Evolutionary conservation across 2,888 invertebrate genomes (phyloP), one percentile per base, ranked within the genome.

Genomic region (Conistra vaccinii): DNA sequence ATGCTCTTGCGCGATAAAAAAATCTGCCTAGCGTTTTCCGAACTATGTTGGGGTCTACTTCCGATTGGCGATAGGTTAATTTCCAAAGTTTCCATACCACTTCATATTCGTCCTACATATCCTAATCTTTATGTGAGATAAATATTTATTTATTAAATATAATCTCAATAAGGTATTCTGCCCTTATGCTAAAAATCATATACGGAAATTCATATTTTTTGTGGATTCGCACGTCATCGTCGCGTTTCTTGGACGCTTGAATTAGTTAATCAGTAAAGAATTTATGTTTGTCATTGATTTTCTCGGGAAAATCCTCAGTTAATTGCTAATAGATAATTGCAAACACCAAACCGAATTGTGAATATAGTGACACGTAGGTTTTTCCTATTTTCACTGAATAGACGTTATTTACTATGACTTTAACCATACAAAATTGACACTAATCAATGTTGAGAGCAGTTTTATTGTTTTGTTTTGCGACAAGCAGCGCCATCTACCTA

Each of bases 401-500:
- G 0, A 20, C 3, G 23, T 51, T 23, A 42, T 58, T 60, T 20
- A 26, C 29, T 35, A 35, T 29, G 9, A 60, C 17, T 53, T 12
- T 4, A 60, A 60, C 17, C 26, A 17, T 35, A 26, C n/a, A 29
- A 42, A 12, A 58, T 29, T 17, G 14, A 53, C 12, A 0, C 20
- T n/a, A n/a, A 51, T 51, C 17, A 66, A 7, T 20, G n/a, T 32
- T n/a, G n/a, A n/a, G 45, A 48, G 23, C 42, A 4, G 26, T 55
- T 48, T 29, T 42, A 61, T 48, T 57, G 17, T 48, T 45, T 45
- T 17, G 17, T 48, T 61, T 60, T 53, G 69, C 17, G 2, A 61
- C 55, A 23, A 23, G 57, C 45, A 83, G 67, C 83, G 83, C 80
- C 82, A 83, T 83, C 83, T 83, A 83, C 17, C 39, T 17, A 55